Conservation (phyloP, 2,888 invertebrate species). For the Cryptus viduatorius region DNA sequence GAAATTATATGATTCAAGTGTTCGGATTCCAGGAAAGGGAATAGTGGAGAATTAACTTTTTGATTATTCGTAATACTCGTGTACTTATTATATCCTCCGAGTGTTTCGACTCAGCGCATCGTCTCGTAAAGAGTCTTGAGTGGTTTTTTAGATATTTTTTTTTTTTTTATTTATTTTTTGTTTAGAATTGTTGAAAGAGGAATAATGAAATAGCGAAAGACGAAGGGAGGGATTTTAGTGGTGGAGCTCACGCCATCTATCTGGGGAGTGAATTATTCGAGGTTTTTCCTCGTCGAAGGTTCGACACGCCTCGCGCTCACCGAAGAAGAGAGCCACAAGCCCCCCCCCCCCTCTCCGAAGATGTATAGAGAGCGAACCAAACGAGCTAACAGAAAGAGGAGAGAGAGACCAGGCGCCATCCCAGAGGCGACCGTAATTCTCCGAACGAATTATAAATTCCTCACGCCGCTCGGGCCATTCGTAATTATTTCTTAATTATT, state of each 20-base stretch:
- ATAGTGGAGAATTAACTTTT: constrained; percentile 47
- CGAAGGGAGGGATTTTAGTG: constrained; percentile 35
- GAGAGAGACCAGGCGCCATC: constrained; percentile 49
- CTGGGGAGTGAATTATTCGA: constrained; percentile 32
- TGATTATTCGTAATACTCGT: constrained; percentile 55
- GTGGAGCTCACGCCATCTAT: constrained; percentile 20
- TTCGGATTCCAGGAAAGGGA: constrained; percentile 48
- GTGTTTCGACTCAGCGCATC: constrained; percentile 30
- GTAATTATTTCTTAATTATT: constrained; percentile 69
- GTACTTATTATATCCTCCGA: constrained; percentile 14
- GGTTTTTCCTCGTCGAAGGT: constrained; percentile 49
- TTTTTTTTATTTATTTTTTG: background rate
- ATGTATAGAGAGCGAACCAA: constrained; percentile 35
- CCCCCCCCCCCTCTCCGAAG: background rate
- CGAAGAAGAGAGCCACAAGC: constrained; percentile 6
- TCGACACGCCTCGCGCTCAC: constrained; percentile 48
- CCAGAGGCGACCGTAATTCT: constrained; percentile 58
- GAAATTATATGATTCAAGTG: constrained; percentile 51
- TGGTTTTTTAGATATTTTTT: background rate
- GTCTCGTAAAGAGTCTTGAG: constrained; percentile 34
- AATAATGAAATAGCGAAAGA: constrained; percentile 39
- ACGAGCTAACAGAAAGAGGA: constrained; percentile 39
- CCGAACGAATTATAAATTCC: constrained; percentile 66
- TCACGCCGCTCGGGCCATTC: constrained; percentile 63
- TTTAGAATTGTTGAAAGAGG: constrained; percentile 15